Conservation (phyloP, 2,797 vertebrate species). For the Falco columbarius region DNA sequence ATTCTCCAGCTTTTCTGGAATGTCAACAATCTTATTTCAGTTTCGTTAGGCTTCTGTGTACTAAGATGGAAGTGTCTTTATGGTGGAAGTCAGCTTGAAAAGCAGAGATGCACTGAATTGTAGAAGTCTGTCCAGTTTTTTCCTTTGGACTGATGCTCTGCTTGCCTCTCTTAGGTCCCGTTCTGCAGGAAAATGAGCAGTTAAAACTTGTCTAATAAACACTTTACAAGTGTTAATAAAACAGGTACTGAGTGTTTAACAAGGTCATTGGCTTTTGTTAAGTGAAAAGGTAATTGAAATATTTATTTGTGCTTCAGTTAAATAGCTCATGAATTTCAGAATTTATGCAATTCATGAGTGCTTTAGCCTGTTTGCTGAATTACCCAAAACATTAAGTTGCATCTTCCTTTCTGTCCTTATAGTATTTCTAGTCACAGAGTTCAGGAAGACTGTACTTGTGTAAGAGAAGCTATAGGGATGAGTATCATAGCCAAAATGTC, state of each 20-base stretch:
- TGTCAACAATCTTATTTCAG: background rate
- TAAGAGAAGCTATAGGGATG: background rate
- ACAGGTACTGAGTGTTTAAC: background rate
- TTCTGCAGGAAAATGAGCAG: background rate
- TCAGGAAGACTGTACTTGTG: background rate
- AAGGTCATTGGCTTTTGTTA: background rate
- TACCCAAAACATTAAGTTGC: background rate
- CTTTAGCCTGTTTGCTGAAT: background rate
- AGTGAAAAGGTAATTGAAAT: background rate
- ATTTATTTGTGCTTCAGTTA: background rate
- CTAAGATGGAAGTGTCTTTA: background rate
- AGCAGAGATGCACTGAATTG: background rate
- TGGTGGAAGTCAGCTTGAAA: background rate
- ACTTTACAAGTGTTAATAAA: background rate
- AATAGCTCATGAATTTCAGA: background rate
- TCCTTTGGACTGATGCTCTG: accelerated
- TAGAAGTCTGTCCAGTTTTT: background rate
- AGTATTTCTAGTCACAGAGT: background rate
- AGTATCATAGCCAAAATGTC: background rate
- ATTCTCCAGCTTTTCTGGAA: background rate
- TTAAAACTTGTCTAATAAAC: background rate
- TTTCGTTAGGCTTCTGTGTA: background rate
- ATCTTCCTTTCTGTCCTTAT: background rate
- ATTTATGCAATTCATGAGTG: background rate
- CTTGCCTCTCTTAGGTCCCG: background rate